Conservation (phyloP, 92 coral and sea anemone species). For the Nematostella vectensis region DNA sequence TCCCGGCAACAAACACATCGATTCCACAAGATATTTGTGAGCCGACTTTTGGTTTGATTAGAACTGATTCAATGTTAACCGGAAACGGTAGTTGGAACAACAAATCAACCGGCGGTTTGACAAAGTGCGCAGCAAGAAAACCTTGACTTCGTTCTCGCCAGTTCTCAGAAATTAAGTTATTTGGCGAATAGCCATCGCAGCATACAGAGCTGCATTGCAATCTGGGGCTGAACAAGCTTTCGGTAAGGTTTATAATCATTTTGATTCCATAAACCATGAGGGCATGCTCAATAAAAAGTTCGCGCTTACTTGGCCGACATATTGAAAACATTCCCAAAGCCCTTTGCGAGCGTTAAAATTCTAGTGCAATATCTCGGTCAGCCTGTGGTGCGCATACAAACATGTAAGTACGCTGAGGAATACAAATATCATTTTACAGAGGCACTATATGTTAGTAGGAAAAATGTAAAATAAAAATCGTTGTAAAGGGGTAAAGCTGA, state of each 20-base stretch:
- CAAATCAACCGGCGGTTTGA: slow-evolving; percentile 70
- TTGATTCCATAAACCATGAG: too few relatives aligned
- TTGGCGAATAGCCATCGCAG: slow-evolving; percentile 73
- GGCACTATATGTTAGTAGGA: too few relatives aligned
- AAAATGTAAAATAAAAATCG: too few relatives aligned
- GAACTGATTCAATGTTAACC: slow-evolving; percentile 55
- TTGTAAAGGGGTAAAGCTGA: too few relatives aligned
- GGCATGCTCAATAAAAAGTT: too few relatives aligned
- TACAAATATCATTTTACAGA: too few relatives aligned
- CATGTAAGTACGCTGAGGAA: too few relatives aligned
- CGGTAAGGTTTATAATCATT: slow-evolving; percentile 68
- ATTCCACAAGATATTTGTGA: slow-evolving; percentile 83
- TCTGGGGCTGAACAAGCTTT: slow-evolving; percentile 60
- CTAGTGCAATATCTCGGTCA: slow-evolving; percentile 2
- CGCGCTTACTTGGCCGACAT: too few relatives aligned
- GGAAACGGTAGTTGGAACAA: slow-evolving; percentile 81
- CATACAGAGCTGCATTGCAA: slow-evolving; percentile 64
- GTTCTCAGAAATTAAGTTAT: slow-evolving; percentile 57
- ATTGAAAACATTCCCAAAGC: too few relatives aligned
- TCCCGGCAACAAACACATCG: slow-evolving; percentile 73
- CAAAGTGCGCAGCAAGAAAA: slow-evolving; percentile 81
- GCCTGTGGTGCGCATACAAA: neutral
- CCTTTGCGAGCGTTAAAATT: slow-evolving; percentile 1
- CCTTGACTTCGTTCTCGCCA: slow-evolving; percentile 59
- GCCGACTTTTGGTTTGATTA: slow-evolving; percentile 83